Percentiles rank a stretch among this genome's conserved stretches.
These are phyloP conservation scores for Scaptomyza pallida DNA, from an alignment of 1,140 invertebrate genomes.

Conservation along the genomic window DNA sequence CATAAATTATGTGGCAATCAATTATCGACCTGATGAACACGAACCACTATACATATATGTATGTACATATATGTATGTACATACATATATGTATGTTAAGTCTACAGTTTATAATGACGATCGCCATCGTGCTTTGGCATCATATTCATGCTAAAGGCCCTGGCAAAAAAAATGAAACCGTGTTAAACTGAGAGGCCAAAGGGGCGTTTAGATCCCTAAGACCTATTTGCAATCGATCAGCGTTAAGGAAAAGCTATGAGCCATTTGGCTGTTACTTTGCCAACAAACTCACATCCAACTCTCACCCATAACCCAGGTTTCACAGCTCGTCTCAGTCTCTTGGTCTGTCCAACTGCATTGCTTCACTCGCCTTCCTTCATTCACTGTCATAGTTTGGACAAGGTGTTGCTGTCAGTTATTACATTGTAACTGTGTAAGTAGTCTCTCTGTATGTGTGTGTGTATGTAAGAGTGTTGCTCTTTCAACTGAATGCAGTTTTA, in stretches of 20 bases:
- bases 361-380: constrained; percentile 50
- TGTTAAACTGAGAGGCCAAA: constrained; percentile 28
- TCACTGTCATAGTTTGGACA: constrained; percentile 31
- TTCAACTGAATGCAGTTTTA: constrained; percentile 63
- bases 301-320: constrained; percentile 44
- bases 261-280: constrained; percentile 52
- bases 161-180: background rate
- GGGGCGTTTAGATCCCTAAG: constrained; percentile 64
- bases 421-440: constrained; percentile 64
- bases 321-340: constrained; percentile 15
- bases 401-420: constrained; percentile 51
- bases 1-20: constrained; percentile 84
- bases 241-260: constrained; percentile 68
- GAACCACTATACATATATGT: constrained; percentile 32
- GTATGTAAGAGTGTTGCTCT: constrained; percentile 56
- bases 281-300: constrained; percentile 47
- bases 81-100: constrained; percentile 7
- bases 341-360: constrained; percentile 18
- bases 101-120: constrained; percentile 34
- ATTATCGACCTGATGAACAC: constrained; percentile 83
- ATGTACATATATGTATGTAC: constrained; percentile 23
- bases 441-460: constrained; percentile 11
- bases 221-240: constrained; percentile 82
- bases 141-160: constrained; percentile 15
- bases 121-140: constrained; percentile 35